These are phyloP conservation scores for Anableps anableps DNA, from an alignment of 2,797 vertebrate species.

Conservation along the genomic window DNA sequence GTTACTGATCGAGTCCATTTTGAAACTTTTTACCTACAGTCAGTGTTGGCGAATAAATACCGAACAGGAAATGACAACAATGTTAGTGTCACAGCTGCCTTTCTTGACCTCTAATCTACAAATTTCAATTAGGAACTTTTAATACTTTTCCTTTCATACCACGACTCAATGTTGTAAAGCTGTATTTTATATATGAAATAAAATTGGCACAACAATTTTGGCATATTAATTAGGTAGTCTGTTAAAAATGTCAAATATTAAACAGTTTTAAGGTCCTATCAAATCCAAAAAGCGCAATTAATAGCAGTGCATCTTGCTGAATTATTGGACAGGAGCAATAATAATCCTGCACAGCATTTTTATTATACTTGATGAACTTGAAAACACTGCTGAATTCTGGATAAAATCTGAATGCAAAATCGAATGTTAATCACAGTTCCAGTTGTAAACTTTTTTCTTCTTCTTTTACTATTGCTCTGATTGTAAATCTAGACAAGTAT, in stretches of 20 bases:
- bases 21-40: constrained; percentile 17
- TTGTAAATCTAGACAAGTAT: neutral
- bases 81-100: no score
- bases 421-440: neutral
- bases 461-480: neutral
- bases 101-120: neutral
- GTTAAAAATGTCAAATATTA: no score
- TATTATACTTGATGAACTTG: neutral
- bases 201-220: no score
- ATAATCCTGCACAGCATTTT: neutral
- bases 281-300: neutral
- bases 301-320: neutral
- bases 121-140: neutral
- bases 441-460: neutral
- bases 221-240: no score
- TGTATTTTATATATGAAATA: neutral
- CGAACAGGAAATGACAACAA: neutral
- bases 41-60: neutral
- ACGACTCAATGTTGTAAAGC: neutral
- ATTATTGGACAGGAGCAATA: neutral
- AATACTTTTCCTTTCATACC: neutral
- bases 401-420: neutral
- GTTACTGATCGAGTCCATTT: neutral
- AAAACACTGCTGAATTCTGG: no score
- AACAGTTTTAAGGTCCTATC: neutral